Conservation (phyloP, 1,140 invertebrate genomes). For the Musca vetustissima region DNA sequence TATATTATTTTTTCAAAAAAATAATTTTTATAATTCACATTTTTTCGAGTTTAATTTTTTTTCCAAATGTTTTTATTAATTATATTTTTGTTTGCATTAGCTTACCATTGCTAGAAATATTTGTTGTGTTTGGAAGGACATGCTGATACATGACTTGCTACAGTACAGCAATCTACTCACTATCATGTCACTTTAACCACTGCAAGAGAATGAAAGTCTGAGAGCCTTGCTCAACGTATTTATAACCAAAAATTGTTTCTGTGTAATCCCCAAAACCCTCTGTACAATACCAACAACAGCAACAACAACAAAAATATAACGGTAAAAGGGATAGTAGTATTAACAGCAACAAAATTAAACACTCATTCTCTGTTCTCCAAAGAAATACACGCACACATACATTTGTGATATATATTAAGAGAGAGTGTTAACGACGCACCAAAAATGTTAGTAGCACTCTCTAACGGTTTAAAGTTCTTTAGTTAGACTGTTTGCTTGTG, state of each 20-base stretch:
- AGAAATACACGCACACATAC: too few relatives aligned
- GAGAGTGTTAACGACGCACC: too few relatives aligned
- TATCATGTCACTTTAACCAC: slow-evolving; percentile 57
- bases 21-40: not conserved
- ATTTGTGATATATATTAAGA: too few relatives aligned
- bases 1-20: not conserved
- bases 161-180: slow-evolving; percentile 54
- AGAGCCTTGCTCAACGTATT: slow-evolving; percentile 43
- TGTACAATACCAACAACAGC: too few relatives aligned
- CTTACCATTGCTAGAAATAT: slow-evolving; percentile 55
- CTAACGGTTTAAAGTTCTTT: too few relatives aligned
- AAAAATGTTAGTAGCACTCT: too few relatives aligned
- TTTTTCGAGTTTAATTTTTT: slow-evolving; percentile 16
- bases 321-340: too few relatives aligned
- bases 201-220: slow-evolving; percentile 54
- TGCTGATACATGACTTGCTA: slow-evolving; percentile 57
- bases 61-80: not conserved
- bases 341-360: too few relatives aligned
- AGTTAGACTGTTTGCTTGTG: too few relatives aligned
- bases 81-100: slow-evolving; percentile 26
- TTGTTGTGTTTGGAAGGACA: slow-evolving; percentile 55
- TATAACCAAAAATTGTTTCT: slow-evolving; percentile 32
- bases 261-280: slow-evolving; percentile 2
- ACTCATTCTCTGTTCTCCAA: too few relatives aligned
- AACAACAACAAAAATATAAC: too few relatives aligned